A percentile compares a stretch with the other conserved stretches of the same genome.
phyloP scores from a whole-genome alignment of 2,888 invertebrate species.

The Acronicta alni region DNA sequence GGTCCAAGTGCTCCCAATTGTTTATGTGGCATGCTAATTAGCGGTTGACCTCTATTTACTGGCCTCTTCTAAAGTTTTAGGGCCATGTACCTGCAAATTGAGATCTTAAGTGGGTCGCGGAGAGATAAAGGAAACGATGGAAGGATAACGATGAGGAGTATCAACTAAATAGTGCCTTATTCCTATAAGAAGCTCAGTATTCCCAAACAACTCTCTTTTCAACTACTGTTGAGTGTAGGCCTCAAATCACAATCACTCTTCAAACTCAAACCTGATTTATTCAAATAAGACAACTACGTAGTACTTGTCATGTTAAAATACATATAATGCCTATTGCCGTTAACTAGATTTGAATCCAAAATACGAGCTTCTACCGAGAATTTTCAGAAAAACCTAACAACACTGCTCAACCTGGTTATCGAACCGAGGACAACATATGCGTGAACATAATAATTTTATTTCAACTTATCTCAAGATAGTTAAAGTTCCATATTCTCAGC shows the following conservation, averaged over 20 bases:
- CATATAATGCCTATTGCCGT: too few relatives aligned
- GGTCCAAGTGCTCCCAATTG: constrained; percentile 44
- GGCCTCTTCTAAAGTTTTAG: constrained; percentile 27
- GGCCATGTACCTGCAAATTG: constrained; percentile 33
- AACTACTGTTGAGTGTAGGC: too few relatives aligned
- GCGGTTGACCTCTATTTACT: constrained; percentile 53
- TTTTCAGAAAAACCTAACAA: too few relatives aligned
- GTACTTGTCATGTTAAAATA: too few relatives aligned
- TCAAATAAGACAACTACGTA: too few relatives aligned
- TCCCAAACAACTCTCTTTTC: too few relatives aligned
- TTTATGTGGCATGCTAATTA: constrained; percentile 54
- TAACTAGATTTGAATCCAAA: too few relatives aligned
- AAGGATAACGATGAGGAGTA: not conserved
- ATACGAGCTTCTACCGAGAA: too few relatives aligned
- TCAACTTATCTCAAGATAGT: not conserved
- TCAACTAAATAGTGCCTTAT: not conserved
- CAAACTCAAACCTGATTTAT: too few relatives aligned
- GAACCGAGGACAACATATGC: not conserved
- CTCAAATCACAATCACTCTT: too few relatives aligned
- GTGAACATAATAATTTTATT: not conserved
- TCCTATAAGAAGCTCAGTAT: too few relatives aligned
- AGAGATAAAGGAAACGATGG: not conserved
- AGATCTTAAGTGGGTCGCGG: constrained; percentile 10
- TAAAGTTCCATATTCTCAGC: not conserved
- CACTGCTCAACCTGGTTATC: too few relatives aligned